Conservation (phyloP, 1,140 invertebrate species). For the Zeugodacus cucurbitae region DNA sequence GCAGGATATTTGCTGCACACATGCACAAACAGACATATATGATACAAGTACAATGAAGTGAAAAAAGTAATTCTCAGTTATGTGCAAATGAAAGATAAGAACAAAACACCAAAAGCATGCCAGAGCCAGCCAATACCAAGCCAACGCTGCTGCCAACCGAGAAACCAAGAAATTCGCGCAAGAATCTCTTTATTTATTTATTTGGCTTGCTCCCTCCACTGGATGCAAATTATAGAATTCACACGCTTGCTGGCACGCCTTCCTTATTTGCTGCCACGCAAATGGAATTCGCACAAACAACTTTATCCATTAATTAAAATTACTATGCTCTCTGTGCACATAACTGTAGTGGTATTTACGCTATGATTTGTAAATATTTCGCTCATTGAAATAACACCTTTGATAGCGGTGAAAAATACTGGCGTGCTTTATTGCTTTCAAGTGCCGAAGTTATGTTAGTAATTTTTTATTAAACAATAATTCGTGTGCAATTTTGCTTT, state of each 20-base stretch:
- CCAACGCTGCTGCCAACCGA: neutral
- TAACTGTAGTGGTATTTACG: neutral
- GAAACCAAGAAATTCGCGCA: neutral
- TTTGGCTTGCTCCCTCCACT: neutral
- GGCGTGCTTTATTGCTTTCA: neutral
- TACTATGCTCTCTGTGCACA: neutral
- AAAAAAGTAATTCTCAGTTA: slow-evolving; percentile 1
- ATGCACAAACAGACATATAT: neutral
- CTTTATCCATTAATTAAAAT: slow-evolving; percentile 23
- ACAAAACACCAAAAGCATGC: neutral
- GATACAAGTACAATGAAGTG: neutral
- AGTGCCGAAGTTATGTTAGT: neutral
- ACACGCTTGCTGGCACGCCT: neutral
- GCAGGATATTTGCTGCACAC: neutral
- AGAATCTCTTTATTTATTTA: neutral
- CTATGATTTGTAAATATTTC: neutral
- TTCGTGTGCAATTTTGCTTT: neutral
- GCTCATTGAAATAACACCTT: neutral
- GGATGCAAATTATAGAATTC: neutral
- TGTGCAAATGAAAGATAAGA: slow-evolving; percentile 13
- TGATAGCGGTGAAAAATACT: neutral
- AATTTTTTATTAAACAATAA: neutral
- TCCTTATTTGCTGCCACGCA: neutral
- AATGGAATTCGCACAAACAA: neutral
- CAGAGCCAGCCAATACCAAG: neutral